These are phyloP conservation scores for Pseudococcus viburni DNA, from an alignment of 2,888 invertebrate genomes.

Conservation along the genomic window DNA sequence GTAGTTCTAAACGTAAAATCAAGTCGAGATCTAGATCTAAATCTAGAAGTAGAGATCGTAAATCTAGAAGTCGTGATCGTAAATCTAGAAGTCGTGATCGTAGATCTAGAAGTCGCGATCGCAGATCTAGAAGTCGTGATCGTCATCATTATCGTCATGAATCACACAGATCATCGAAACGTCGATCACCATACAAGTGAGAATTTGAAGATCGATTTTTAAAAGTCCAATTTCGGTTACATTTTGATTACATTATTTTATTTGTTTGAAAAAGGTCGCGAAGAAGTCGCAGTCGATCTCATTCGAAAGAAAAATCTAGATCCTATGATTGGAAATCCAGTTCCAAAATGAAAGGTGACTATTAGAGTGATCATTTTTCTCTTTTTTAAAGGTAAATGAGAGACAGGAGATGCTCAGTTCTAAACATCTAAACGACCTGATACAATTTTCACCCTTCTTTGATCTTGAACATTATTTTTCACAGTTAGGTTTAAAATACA, in stretches of 20 bases:
- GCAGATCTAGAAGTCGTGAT: constrained; percentile 60
- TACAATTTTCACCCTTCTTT: too few species aligned
- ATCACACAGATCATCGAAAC: constrained; percentile 35
- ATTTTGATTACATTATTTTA: background rate
- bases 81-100: constrained; percentile 59
- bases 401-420: too few species aligned
- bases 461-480: too few species aligned
- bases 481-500: too few species aligned
- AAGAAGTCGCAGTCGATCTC: constrained; percentile 60
- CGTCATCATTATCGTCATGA: constrained; percentile 47
- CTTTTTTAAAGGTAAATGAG: too few species aligned
- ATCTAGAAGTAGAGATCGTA: background rate
- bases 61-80: constrained; percentile 55
- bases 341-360: constrained; percentile 60
- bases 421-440: too few species aligned
- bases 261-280: constrained; percentile 33
- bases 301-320: constrained; percentile 50
- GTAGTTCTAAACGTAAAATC: constrained; percentile 9
- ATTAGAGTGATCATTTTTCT: too few species aligned
- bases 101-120: constrained; percentile 58
- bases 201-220: background rate
- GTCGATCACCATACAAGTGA: constrained; percentile 60
- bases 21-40: constrained; percentile 52
- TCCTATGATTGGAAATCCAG: constrained; percentile 58
- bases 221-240: background rate